Conservation (phyloP, 2,888 invertebrate genomes). For the Drosophila ochracea region DNA sequence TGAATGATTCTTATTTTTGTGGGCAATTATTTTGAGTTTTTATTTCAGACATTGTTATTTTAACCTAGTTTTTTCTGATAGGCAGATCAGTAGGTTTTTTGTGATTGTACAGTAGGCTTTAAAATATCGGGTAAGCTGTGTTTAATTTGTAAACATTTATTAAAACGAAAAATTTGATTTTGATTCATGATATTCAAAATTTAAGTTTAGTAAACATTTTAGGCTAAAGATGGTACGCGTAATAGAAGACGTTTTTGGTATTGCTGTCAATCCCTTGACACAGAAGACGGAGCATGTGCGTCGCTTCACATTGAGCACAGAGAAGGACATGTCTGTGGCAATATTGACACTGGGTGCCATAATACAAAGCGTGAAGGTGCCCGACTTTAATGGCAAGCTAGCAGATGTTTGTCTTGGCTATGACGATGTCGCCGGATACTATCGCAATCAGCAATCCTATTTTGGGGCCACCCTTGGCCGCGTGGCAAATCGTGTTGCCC, state of each 20-base stretch:
- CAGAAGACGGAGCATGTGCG: slow-evolving; percentile 72
- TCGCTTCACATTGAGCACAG: slow-evolving; percentile 79
- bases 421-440: slow-evolving; percentile 91
- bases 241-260: slow-evolving; percentile 83
- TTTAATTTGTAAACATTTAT: neutral
- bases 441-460: slow-evolving; percentile 89
- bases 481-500: slow-evolving; percentile 92
- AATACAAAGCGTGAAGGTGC: slow-evolving; percentile 90
- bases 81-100: neutral
- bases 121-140: neutral
- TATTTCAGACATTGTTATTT: neutral
- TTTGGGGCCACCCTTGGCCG: slow-evolving; percentile 95
- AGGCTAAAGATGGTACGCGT: slow-evolving; percentile 73
- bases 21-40: neutral
- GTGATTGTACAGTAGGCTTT: slow-evolving; percentile 32
- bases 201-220: slow-evolving; percentile 27
- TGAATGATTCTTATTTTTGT: neutral
- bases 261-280: slow-evolving; percentile 78
- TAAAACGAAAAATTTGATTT: slow-evolving; percentile 25
- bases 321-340: slow-evolving; percentile 77
- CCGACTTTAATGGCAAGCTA: slow-evolving; percentile 90
- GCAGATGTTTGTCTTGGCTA: slow-evolving; percentile 93
- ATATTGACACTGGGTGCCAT: slow-evolving; percentile 92
- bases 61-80: neutral
- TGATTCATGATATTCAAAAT: slow-evolving; percentile 36